Conservation (phyloP, 2,113 vertebrate genomes). For the Pterocles orientalis region DNA sequence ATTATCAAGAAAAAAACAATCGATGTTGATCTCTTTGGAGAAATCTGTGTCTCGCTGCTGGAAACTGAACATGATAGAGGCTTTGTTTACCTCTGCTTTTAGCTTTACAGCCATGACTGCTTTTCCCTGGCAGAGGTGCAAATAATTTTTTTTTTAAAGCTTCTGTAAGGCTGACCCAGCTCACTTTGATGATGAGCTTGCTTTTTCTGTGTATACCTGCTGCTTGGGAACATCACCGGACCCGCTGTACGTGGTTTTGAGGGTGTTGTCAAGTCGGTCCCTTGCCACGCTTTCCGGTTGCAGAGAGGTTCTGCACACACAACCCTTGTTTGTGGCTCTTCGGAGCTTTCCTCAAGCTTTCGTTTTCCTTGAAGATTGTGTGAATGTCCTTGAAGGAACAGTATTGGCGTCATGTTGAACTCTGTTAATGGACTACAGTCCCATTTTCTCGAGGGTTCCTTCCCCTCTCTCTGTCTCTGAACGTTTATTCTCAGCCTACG, state of each 20-base stretch:
- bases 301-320: rapidly evolving
- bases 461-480: background rate
- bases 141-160: background rate
- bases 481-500: background rate
- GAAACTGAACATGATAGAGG: rapidly evolving
- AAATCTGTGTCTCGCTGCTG: background rate
- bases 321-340: background rate
- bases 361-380: background rate
- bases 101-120: background rate
- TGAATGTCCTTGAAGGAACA: background rate
- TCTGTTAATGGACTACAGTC: background rate
- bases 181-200: background rate
- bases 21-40: background rate
- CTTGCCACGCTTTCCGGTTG: rapidly evolving
- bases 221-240: background rate
- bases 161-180: background rate
- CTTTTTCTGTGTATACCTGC: background rate
- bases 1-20: background rate
- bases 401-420: background rate
- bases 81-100: background rate
- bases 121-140: background rate
- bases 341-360: background rate
- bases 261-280: background rate
- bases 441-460: background rate
- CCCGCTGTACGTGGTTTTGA: rapidly evolving